Conservation (phyloP, 2,797 vertebrate species). For the Echeneis naucrates region DNA sequence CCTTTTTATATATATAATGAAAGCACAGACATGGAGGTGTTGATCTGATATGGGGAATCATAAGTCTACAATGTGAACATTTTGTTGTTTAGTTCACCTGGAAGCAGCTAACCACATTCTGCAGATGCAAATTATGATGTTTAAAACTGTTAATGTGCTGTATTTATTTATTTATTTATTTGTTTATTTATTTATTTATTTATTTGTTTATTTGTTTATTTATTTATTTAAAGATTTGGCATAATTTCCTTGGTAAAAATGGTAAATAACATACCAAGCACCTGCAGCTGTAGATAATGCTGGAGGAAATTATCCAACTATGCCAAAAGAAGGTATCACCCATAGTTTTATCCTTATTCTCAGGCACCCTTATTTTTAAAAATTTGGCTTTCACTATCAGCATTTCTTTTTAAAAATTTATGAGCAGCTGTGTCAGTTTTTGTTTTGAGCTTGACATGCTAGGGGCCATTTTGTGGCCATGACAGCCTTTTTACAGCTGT, state of each 20-base stretch:
- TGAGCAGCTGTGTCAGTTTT: neutral
- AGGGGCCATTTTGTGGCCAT: neutral
- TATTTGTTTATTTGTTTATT: neutral
- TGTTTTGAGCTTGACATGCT: neutral
- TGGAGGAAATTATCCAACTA: neutral
- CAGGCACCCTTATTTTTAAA: too few relatives aligned
- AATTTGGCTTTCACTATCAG: constrained; percentile 2
- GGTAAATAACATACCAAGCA: neutral
- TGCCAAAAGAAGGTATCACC: neutral
- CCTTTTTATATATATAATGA: neutral
- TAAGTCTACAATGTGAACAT: neutral
- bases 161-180: neutral
- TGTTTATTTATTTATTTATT: neutral
- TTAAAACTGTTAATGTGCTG: neutral
- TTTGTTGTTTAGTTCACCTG: neutral
- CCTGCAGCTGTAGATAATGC: constrained; percentile 3
- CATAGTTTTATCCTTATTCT: too few relatives aligned
- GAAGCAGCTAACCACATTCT: neutral
- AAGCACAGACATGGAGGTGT: neutral
- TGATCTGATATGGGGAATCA: neutral
- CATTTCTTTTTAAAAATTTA: neutral
- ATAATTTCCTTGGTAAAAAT: neutral
- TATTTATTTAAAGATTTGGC: neutral
- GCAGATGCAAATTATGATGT: neutral
- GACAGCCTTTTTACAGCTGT: neutral